phyloP scores from a whole-genome alignment of 2,797 vertebrate genomes.

The Emydoidea blandingii region DNA sequence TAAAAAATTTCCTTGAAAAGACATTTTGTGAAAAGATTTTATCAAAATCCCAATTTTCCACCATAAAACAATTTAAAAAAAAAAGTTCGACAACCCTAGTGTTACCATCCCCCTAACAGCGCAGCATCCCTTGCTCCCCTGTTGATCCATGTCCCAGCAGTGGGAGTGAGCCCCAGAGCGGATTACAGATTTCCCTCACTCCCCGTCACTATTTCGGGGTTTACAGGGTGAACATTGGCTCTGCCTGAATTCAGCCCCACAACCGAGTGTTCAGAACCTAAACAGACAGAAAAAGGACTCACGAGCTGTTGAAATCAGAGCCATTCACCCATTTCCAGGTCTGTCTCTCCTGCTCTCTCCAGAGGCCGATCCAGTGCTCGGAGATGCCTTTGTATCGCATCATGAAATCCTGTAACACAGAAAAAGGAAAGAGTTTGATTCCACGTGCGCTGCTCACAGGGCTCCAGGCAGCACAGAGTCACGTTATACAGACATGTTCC shows the following conservation, averaged over 20 bases:
- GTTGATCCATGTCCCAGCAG: neutral
- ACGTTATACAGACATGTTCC: neutral
- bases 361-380: neutral
- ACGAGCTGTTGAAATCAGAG: neutral
- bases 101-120: too few species aligned
- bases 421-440: neutral
- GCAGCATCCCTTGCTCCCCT: too few species aligned
- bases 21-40: too few species aligned
- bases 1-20: too few species aligned
- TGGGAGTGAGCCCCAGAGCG: too few species aligned
- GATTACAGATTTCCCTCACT: neutral
- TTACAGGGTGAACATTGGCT: neutral
- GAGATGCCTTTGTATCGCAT: neutral
- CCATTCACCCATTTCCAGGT: neutral
- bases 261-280: too few species aligned
- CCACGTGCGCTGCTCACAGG: neutral
- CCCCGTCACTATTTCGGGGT: neutral
- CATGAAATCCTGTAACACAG: neutral
- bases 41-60: too few species aligned
- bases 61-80: too few species aligned
- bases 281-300: neutral
- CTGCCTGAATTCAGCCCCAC: too few species aligned
- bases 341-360: neutral
- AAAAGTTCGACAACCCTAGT: too few species aligned
- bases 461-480: neutral